These are phyloP conservation scores for Drepanosiphum platanoidis DNA, from an alignment of 2,888 invertebrate species.

Conservation along the genomic window DNA sequence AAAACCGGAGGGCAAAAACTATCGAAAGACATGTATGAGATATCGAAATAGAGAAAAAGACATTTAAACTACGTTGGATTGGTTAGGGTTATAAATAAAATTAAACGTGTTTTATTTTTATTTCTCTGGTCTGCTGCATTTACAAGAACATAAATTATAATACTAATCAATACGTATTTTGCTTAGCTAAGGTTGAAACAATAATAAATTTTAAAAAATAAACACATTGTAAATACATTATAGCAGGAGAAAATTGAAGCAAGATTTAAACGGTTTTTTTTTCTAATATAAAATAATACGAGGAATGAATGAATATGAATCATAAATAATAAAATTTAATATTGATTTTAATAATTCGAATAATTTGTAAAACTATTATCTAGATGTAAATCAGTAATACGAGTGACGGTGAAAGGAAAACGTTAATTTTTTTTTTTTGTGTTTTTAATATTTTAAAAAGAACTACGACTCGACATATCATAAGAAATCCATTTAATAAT, in stretches of 20 bases:
- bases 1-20: background rate
- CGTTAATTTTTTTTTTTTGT: background rate
- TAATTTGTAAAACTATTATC: background rate
- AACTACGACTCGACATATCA: too few relatives aligned
- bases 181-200: background rate
- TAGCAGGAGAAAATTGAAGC: background rate
- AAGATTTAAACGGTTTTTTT: background rate
- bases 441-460: too few relatives aligned
- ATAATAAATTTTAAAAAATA: background rate
- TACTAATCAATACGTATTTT: background rate
- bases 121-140: background rate
- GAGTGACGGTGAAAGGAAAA: background rate
- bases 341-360: too few relatives aligned
- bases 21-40: background rate
- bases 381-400: too few relatives aligned
- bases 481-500: too few relatives aligned
- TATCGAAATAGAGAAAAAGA: constrained; percentile 13
- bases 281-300: background rate
- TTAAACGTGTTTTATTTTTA: constrained; percentile 4
- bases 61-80: background rate
- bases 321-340: too few relatives aligned
- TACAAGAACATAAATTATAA: background rate
- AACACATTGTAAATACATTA: background rate
- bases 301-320: too few relatives aligned
- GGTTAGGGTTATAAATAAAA: constrained; percentile 2